These are phyloP conservation scores for Stenopsyche tienmushanensis DNA, from an alignment of 1,140 invertebrate species.

Conservation along the genomic window DNA sequence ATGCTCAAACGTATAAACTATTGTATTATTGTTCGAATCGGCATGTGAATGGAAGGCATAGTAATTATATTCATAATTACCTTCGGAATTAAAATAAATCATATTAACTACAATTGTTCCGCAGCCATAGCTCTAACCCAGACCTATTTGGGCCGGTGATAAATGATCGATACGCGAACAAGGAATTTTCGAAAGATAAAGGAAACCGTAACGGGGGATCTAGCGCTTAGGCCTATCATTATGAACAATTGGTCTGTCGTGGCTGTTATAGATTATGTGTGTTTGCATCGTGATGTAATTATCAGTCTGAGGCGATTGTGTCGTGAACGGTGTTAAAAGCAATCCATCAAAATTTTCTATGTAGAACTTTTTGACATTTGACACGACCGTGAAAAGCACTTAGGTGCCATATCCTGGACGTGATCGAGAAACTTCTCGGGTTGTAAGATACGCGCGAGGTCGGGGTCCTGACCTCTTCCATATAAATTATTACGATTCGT, in stretches of 20 bases:
- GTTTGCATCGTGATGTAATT: background rate
- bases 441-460: too few species aligned
- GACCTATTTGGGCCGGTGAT: background rate
- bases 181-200: too few species aligned
- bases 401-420: conserved; percentile 26
- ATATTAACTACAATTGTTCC: background rate
- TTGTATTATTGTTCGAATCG: background rate
- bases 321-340: conserved; percentile 11
- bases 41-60: background rate
- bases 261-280: background rate
- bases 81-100: background rate
- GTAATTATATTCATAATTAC: background rate
- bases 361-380: conserved; percentile 35
- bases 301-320: conserved; percentile 2
- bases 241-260: background rate
- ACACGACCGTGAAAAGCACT: conserved; percentile 38
- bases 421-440: conserved; percentile 1
- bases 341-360: conserved; percentile 10
- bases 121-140: background rate
- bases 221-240: background rate
- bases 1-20: background rate
- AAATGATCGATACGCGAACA: too few species aligned
- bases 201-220: too few species aligned
- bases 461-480: background rate
- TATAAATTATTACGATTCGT: background rate